A percentile compares a stretch with the other conserved stretches of the same genome.
phyloP scores from a whole-genome alignment of 2,888 invertebrate species.

The Latrodectus elegans region DNA sequence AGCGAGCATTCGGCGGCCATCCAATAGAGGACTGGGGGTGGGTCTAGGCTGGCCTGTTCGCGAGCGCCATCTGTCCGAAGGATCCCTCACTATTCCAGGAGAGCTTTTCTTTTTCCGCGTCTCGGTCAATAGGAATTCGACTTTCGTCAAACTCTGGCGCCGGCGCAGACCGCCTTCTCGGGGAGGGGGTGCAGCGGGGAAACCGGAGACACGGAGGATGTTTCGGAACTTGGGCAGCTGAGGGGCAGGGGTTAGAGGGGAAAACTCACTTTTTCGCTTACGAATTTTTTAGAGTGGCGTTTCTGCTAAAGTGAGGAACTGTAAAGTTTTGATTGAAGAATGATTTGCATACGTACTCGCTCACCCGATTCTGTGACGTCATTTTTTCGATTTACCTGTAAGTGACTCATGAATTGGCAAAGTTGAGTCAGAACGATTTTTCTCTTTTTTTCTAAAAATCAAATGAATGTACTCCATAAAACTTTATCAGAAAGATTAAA shows the following conservation, averaged over 20 bases:
- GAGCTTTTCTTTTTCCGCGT: neutral
- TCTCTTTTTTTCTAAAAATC: too few relatives aligned
- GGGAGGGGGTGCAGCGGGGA: neutral
- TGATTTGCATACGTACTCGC: too few relatives aligned
- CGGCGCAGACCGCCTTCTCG: conserved; percentile 11
- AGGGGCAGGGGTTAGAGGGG: neutral
- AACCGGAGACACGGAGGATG: neutral
- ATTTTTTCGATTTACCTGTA: too few relatives aligned
- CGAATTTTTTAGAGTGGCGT: too few relatives aligned
- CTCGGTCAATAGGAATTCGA: conserved; percentile 65
- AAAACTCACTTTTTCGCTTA: too few relatives aligned
- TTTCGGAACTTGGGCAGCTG: conserved; percentile 1
- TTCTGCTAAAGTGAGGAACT: too few relatives aligned
- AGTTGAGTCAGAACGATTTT: too few relatives aligned
- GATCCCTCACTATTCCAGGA: neutral
- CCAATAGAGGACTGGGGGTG: conserved; percentile 52
- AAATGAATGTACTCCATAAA: too few relatives aligned
- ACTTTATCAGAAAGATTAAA: too few relatives aligned
- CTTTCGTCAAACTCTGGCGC: conserved; percentile 63
- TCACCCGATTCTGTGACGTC: too few relatives aligned
- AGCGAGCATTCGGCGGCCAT: conserved; percentile 49
- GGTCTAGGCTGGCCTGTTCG: conserved; percentile 1
- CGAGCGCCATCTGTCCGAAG: conserved; percentile 60
- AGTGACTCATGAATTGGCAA: too few relatives aligned
- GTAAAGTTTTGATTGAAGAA: too few relatives aligned